Evolutionary conservation across 2,797 vertebrate genomes (phyloP), one percentile per base, ranked within the genome.

Genomic region (Cynodonichthys magdalenae): DNA sequence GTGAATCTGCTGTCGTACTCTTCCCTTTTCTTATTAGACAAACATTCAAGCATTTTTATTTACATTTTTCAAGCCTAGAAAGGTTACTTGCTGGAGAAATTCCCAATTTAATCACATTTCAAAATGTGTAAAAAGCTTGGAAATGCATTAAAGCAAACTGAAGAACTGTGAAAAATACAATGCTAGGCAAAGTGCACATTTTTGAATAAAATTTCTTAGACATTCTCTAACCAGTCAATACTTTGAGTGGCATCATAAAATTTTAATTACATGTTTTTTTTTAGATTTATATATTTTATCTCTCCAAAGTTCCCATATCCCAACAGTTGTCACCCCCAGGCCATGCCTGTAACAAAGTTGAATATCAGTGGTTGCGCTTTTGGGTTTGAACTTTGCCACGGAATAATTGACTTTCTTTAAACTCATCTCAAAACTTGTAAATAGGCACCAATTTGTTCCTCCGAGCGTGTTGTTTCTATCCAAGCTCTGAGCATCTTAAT

Each of bases 401-500:
- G 54, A 79, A 50, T 49, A 66, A 71, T 75, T 76, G 53, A 68
- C 54, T 55, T 45, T 60, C 48, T 72, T 9, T 0, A 53, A 79
- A 71, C 54, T 63, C 31, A 31, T 31, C 62, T 80, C 9, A 1
- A 63, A 80, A 73, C 60, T 46, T 45, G 49, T 59, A 69, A 65
- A 59, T 65, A 69, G 18, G 41, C 63, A 66, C 44, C 55, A 60
- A 69, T 81, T 82, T 77, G 53, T 81, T 82, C 71, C 74, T 68
- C 31, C 49, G 67, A 69, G 74, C 36, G 62, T 56, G 52, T 81
- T 78, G 82, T 81, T 79, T 83, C 72, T 55, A 49, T 82, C 59
- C 20, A 46, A 83, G 75, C 70, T 64, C 36, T 57, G 67, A 79
- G 64, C 69, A 82, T 89, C 85, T 88, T 91, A 92, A 93, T 92